Base-by-base conservation (phyloP, 1,140 invertebrate species). In the Oppia nitens region DNA sequence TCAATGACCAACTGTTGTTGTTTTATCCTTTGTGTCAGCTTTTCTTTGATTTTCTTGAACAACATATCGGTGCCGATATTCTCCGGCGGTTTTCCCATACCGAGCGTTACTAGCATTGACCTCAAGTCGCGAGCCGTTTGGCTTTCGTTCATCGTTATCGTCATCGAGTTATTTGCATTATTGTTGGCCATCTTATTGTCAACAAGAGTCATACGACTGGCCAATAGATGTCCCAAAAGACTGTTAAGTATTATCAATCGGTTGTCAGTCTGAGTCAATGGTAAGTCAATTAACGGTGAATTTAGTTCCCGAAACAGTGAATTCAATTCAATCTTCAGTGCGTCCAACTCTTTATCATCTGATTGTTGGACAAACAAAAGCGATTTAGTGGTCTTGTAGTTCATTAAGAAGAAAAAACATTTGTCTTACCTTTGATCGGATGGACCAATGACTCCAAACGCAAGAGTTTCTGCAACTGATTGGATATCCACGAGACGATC, bases 251-350 rank as follows among this genome's bases (percentile, higher is more conserved):
- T 52, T 4, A 3, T 29, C n/a, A 60, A 29, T 3, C 50, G 51
- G 48, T 57, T 27, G 1, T 9, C 24, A 3, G 27, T 25, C 14
- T 50, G 14, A 3, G 47, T 23, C 4, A 57, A 2, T 14, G 24
- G n/a, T 26, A 27, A 28, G 20, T 52, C 53, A 1, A 20, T 2
- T 47, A 56, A 59, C 12, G 47, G 45, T 27, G 57, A 59, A 53
- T 59, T 40, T 12, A 59, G 23, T 59, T 59, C 57, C 14, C 28
- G 14, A n/a, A 59, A 24, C 12, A 59, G 25, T 27, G 57, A 53
- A 53, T 52, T 53, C 26, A 59, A 47, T 45, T 59, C 57, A n/a
- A 59, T 59, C 17, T 59, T 59, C 2, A 59, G 20, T 45, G 57
- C 26, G 28, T 11, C 32, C 27, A 59, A n/a, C 4, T 59, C 57